Evolutionary conservation across 2,113 vertebrate genomes (phyloP), one percentile per base, ranked within the genome.

Genomic region (Plecotus auritus): DNA sequence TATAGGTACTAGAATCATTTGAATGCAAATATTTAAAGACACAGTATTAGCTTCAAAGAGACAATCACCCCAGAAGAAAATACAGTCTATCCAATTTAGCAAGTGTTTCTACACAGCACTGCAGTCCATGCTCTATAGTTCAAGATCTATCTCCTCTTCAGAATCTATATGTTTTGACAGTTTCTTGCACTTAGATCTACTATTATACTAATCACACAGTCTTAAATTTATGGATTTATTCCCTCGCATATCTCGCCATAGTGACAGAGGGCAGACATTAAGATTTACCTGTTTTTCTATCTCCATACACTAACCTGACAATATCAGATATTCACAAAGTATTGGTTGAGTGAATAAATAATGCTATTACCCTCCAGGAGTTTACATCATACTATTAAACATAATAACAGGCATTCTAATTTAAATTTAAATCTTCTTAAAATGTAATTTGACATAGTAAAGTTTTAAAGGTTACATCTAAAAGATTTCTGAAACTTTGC

Each of bases 401-500:
- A 78, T 72, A 80, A 88, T 51, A 89, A 61, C 35, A 67, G 11
- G 12, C 4, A 76, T 84, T 70, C 76, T 67, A 61, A 64, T 82
- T 95, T 42, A 73, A 88, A 97, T 92, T 88, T 91, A 85, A 92
- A 45, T 66, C 11, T 1, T 87, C 76, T 82, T 93, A 84, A 96
- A 91, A 96, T 73, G 8, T 87, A 93, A 89, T 91, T 95, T 84
- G 94, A 85, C 23, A 72, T 4, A 35, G 6, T 69, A 40, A 37
- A 66, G 13, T 51, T 74, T 91, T 61, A 78, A 76, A 47, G 28
- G 26, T 37, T 81, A 90, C 5, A 26, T 64, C 4, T 18, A 72
- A 61, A 54, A 20, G 2, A 54, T 82, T 94, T 85, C 80, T 88
- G 47, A 96, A 95, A 74, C 4, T 26, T 85, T 74, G 35, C 1